phyloP scores from a whole-genome alignment of 2,888 invertebrate genomes.

The Ophion obscuratus region DNA sequence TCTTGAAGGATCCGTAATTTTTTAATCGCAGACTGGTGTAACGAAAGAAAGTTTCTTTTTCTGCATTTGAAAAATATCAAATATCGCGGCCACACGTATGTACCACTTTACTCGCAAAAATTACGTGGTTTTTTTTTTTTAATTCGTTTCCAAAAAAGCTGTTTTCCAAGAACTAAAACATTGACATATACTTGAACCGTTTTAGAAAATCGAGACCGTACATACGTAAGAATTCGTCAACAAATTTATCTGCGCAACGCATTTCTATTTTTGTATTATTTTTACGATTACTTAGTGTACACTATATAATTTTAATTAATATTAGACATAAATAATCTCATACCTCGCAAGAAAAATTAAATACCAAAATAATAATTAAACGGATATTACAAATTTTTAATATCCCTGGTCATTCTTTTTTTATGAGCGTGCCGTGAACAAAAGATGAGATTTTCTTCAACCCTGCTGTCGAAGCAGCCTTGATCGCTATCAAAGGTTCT shows the following conservation, averaged over 20 bases:
- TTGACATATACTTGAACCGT: background rate
- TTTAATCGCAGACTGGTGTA: too few species aligned
- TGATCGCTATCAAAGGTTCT: constrained; percentile 16
- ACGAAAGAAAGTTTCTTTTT: too few species aligned
- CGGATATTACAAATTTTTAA: background rate
- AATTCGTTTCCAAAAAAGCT: too few species aligned
- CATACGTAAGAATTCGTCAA: background rate
- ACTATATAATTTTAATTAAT: background rate
- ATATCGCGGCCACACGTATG: too few species aligned
- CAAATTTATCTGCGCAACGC: too few species aligned
- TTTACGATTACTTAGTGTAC: too few species aligned
- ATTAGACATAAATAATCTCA: background rate
- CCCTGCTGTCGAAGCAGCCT: constrained; percentile 16
- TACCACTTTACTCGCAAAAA: too few species aligned
- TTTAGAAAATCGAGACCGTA: background rate
- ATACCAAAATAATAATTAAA: background rate
- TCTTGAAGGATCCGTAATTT: too few species aligned
- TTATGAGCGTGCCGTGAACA: background rate
- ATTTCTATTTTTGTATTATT: too few species aligned
- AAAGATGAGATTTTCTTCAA: constrained; percentile 23
- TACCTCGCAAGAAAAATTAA: background rate
- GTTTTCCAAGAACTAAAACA: too few species aligned
- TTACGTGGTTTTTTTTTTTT: too few species aligned
- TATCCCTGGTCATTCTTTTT: background rate
- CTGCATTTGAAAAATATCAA: too few species aligned